Evolutionary conservation across 64 coral and sea anemone species (phyloP).

Genomic region (Montipora foliosa): DNA sequence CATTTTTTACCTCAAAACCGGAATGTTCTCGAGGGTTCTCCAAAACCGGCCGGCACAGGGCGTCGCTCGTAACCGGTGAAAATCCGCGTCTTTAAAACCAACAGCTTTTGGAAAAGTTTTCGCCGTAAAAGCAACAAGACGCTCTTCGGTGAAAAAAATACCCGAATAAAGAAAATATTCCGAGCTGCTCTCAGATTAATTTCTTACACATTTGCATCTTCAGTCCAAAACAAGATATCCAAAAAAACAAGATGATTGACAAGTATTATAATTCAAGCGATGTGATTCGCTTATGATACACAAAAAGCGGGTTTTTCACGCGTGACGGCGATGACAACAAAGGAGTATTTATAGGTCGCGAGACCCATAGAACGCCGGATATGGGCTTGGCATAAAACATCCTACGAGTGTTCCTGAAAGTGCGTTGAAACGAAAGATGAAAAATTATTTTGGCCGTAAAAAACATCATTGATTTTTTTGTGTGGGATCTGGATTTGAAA

Average conservation of each 20-base stretch:
- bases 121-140: no score
- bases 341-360: neutral
- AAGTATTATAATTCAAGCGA: neutral
- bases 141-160: neutral
- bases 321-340: neutral
- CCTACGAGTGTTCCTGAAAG: no score
- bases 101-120: neutral
- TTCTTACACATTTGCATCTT: slow-evolving; percentile 8
- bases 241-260: slow-evolving; percentile 34
- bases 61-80: no score
- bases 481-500: no score
- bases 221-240: neutral
- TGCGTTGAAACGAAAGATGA: neutral
- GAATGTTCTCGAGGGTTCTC: neutral
- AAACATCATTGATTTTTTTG: no score
- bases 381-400: no score
- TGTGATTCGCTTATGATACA: neutral
- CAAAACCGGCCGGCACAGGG: neutral
- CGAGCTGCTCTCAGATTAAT: neutral
- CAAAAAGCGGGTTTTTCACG: slow-evolving; percentile 48
- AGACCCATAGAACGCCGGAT: no score
- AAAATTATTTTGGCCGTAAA: no score
- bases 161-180: neutral
- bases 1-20: no score
- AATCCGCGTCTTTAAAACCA: neutral